A percentile compares a stretch with the other conserved stretches of the same genome.
Evolutionary conservation across 2,797 vertebrate species (phyloP).

Genomic region (Labroides dimidiatus): DNA sequence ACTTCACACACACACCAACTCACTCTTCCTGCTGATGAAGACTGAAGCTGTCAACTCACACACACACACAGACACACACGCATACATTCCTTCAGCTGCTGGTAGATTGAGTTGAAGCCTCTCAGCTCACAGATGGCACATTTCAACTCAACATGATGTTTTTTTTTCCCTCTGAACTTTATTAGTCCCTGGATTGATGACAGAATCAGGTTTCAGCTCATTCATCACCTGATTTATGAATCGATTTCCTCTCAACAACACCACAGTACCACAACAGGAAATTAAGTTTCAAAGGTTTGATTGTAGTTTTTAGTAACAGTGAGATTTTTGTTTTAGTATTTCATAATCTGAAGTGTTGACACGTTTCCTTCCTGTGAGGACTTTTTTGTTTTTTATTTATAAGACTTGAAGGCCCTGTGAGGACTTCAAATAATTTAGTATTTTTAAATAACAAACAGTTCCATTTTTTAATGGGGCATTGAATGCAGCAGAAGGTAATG

Average conservation of each 20-base stretch:
- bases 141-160: constrained; percentile 35
- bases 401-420: too few relatives aligned
- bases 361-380: too few relatives aligned
- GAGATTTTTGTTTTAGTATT: too few relatives aligned
- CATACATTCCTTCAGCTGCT: constrained; percentile 55
- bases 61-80: constrained; percentile 25
- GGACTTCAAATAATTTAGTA: too few relatives aligned
- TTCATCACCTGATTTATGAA: constrained; percentile 15
- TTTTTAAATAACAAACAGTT: too few relatives aligned
- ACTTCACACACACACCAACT: constrained; percentile 44
- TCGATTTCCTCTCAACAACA: neutral
- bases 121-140: constrained; percentile 46
- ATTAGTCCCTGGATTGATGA: constrained; percentile 3
- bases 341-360: too few relatives aligned
- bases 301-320: too few relatives aligned
- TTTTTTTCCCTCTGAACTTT: constrained; percentile 20
- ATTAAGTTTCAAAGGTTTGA: neutral
- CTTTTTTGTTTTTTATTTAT: too few relatives aligned
- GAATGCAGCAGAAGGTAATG: constrained; percentile 30
- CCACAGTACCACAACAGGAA: neutral
- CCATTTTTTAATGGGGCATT: neutral
- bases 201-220: constrained; percentile 18
- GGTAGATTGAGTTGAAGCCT: constrained; percentile 26
- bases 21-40: constrained; percentile 56
- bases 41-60: constrained; percentile 59